Conservation (phyloP, 2,888 invertebrate species). For the Pristionchus mayeri region DNA sequence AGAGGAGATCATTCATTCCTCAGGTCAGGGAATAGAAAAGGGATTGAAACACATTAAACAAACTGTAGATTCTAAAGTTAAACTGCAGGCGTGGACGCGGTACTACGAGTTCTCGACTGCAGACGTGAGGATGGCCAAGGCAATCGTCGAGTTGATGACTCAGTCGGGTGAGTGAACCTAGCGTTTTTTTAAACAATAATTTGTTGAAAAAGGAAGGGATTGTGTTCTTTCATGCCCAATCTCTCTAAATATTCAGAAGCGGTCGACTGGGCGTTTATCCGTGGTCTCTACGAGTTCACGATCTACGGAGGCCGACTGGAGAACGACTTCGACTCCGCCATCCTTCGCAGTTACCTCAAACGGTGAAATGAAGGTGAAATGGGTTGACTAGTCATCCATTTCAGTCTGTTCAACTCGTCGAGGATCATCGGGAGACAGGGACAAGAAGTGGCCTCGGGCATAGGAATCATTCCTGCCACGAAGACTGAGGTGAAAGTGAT, state of each 20-base stretch:
- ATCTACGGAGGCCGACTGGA: constrained; percentile 91
- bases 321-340: constrained; percentile 84
- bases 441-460: constrained; percentile 55
- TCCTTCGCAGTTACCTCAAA: constrained; percentile 83
- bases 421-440: constrained; percentile 61
- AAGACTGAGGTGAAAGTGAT: not conserved
- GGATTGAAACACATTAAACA: not conserved
- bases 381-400: not conserved
- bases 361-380: constrained; percentile 67
- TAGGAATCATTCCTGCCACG: constrained; percentile 53
- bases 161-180: constrained; percentile 52
- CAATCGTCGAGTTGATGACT: constrained; percentile 81
- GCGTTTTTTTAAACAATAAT: not conserved
- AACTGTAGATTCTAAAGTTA: not conserved
- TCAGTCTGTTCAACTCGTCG: constrained; percentile 56
- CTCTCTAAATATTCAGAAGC: constrained; percentile 49
- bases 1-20: constrained; percentile 91
- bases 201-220: not conserved
- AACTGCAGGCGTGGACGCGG: constrained; percentile 87
- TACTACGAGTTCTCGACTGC: constrained; percentile 90
- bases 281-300: constrained; percentile 86
- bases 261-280: constrained; percentile 84
- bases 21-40: constrained; percentile 77
- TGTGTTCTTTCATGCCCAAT: not conserved
- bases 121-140: constrained; percentile 86